Percentiles rank a stretch among this genome's conserved stretches.
phyloP scores from a whole-genome alignment of 1,140 invertebrate genomes.

The Oryzaephilus surinamensis region DNA sequence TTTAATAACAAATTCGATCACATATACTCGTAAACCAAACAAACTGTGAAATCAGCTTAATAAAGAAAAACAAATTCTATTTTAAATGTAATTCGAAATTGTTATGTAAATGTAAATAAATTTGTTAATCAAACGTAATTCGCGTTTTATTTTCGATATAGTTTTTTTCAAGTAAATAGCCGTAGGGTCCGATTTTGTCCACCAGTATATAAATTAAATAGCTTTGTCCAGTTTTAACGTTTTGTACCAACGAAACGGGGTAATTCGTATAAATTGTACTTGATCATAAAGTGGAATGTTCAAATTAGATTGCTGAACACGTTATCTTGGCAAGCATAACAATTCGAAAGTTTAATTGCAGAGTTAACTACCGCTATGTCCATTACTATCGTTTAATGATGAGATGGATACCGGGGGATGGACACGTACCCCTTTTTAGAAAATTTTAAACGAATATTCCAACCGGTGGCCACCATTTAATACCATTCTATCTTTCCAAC shows the following conservation, averaged over 20 bases:
- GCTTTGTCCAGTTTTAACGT: conserved; percentile 1
- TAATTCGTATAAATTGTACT: conserved; percentile 23
- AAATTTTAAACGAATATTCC: not conserved
- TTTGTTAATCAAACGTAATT: no score
- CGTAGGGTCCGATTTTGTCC: no score
- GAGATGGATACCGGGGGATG: conserved; percentile 18
- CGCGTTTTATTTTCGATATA: no score
- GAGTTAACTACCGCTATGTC: conserved; percentile 26
- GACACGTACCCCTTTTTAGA: conserved; percentile 1
- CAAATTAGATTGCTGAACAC: conserved; percentile 21
- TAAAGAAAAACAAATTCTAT: no score
- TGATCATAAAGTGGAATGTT: conserved; percentile 28
- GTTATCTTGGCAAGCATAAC: conserved; percentile 27
- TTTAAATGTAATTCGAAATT: no score
- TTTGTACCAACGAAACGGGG: conserved; percentile 6
- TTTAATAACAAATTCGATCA: no score
- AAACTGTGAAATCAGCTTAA: no score
- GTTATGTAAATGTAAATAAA: no score
- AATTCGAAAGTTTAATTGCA: conserved; percentile 30
- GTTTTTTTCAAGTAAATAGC: no score
- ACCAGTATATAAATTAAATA: conserved; percentile 20
- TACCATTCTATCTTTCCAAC: not conserved
- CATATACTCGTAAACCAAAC: no score
- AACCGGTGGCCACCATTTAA: not conserved
- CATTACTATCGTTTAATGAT: conserved; percentile 25